A percentile compares a stretch with the other conserved stretches of the same genome.
Conservation (phyloP, 2,113 vertebrate genomes). For the Psilopsiagon aymara region DNA sequence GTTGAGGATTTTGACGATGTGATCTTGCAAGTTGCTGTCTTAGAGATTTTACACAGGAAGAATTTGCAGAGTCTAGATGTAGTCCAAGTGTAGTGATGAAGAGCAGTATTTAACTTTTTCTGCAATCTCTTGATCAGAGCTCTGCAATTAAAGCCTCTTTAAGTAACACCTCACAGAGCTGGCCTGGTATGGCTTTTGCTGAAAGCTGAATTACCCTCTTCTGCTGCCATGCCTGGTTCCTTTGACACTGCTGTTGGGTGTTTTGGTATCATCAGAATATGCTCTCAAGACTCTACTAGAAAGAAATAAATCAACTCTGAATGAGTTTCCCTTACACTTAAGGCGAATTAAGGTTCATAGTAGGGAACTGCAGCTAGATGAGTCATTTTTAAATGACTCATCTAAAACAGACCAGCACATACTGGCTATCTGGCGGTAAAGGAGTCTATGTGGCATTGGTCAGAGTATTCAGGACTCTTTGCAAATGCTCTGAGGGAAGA, state of each 20-base stretch:
- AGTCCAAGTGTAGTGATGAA: background rate
- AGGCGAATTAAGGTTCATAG: background rate
- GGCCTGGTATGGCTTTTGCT: background rate
- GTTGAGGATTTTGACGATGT: background rate
- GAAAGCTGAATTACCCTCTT: background rate
- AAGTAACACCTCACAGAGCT: background rate
- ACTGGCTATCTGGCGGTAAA: background rate
- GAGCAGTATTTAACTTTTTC: background rate
- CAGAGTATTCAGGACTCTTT: background rate
- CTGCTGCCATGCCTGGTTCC: background rate
- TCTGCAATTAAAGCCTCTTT: background rate
- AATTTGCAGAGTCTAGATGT: background rate
- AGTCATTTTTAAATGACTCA: background rate
- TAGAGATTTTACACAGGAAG: background rate
- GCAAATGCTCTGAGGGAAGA: background rate
- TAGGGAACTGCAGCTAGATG: background rate
- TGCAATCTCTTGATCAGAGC: background rate
- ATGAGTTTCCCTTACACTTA: background rate
- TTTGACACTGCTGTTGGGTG: background rate
- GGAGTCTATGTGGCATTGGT: background rate
- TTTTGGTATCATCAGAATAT: background rate
- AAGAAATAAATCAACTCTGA: background rate
- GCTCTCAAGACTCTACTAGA: background rate
- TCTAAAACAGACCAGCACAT: background rate
- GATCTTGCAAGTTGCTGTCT: background rate